phyloP scores from a whole-genome alignment of 2,797 vertebrate genomes.

The Hydrocynus forskahlii region DNA sequence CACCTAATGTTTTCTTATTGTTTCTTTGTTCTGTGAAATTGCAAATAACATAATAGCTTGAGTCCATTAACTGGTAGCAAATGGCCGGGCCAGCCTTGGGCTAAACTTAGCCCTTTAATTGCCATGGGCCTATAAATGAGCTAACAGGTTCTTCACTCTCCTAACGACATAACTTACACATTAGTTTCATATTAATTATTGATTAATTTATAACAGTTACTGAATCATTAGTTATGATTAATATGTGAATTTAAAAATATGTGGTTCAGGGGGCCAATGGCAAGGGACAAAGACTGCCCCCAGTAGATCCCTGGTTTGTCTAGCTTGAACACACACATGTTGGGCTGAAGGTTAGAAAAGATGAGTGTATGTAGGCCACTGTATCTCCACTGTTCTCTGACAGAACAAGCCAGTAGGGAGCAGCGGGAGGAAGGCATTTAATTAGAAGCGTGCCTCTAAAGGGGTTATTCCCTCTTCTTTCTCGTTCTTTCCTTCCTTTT shows the following conservation, averaged over 20 bases:
- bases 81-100: too few relatives aligned
- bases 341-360: slow-evolving; percentile 61
- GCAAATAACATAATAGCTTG: too few relatives aligned
- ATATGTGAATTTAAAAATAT: background rate
- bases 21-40: too few relatives aligned
- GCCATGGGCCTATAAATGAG: background rate
- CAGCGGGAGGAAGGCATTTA: slow-evolving; percentile 81
- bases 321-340: slow-evolving; percentile 30
- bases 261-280: background rate
- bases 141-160: background rate
- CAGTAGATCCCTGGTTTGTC: slow-evolving; percentile 5
- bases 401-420: slow-evolving; percentile 79
- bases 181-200: background rate
- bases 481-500: slow-evolving; percentile 32
- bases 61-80: too few relatives aligned
- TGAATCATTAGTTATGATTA: background rate
- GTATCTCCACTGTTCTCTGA: slow-evolving; percentile 77
- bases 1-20: too few relatives aligned
- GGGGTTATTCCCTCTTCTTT: slow-evolving; percentile 61
- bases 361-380: slow-evolving; percentile 78
- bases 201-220: background rate
- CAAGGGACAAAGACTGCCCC: background rate
- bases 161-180: slow-evolving; percentile 1
- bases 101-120: too few relatives aligned
- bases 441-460: slow-evolving; percentile 83